Conservation (phyloP, 2,888 invertebrate species). For the Synergus laeviventris region DNA sequence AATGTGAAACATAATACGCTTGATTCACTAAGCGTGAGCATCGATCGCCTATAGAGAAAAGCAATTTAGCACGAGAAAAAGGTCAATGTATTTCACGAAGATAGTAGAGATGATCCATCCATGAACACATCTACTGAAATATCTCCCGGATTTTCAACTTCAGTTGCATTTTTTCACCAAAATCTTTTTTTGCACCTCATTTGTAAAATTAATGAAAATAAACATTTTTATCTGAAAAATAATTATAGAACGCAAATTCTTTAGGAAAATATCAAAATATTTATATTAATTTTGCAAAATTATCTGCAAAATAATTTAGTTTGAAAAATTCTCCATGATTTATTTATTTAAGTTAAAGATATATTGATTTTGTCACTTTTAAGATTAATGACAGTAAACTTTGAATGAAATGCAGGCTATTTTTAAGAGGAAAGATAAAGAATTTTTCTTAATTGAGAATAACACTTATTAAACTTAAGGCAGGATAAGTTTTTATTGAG, state of each 20-base stretch:
- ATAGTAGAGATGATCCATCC: constrained; percentile 11
- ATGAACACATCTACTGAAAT: not conserved
- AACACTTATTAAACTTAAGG: not conserved
- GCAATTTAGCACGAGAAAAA: not conserved
- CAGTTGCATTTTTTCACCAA: not conserved
- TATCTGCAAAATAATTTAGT: not conserved
- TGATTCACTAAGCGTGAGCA: not conserved
- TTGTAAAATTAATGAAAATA: not conserved
- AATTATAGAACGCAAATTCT: not conserved
- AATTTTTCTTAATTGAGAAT: constrained; percentile 3
- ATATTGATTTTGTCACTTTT: not conserved
- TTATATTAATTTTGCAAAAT: too few relatives aligned
- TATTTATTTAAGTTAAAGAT: not conserved
- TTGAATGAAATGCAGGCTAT: constrained; percentile 1
- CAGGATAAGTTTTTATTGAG: not conserved
- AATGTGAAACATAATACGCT: not conserved
- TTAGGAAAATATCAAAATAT: not conserved
- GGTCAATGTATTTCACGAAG: constrained; percentile 28
- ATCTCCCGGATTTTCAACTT: not conserved
- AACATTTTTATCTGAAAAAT: not conserved
- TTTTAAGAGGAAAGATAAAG: not conserved
- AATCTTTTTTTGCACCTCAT: not conserved
- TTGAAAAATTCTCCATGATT: not conserved
- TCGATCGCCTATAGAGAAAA: constrained; percentile 8
- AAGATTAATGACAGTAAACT: constrained; percentile 21